A percentile compares a stretch with the other conserved stretches of the same genome.
Evolutionary conservation across 2,888 invertebrate genomes (phyloP).

Genomic region (Agonopterix alstromeriana): DNA sequence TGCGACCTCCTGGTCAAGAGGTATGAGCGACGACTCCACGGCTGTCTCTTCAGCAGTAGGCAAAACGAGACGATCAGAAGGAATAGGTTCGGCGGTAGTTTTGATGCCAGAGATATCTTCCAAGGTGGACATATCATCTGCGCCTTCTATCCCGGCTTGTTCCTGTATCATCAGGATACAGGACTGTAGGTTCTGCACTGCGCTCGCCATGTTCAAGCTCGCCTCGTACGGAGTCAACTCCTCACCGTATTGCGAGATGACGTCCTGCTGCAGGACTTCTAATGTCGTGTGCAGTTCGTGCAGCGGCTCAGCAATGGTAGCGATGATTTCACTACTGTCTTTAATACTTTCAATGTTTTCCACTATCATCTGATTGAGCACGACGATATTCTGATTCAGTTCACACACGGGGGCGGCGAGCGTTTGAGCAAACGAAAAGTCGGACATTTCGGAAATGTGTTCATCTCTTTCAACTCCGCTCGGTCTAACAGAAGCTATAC

Average conservation of each 20-base stretch:
- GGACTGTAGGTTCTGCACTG: conserved; percentile 55
- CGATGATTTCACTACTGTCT: conserved; percentile 36
- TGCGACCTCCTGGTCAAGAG: conserved; percentile 24
- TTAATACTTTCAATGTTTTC: conserved; percentile 49
- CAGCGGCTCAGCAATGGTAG: conserved; percentile 61
- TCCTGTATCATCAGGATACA: conserved; percentile 67
- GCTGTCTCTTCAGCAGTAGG: conserved; percentile 39
- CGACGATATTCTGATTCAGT: conserved; percentile 47
- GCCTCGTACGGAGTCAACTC: conserved; percentile 35
- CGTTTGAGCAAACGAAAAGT: conserved; percentile 48
- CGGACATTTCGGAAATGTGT: conserved; percentile 48
- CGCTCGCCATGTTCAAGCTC: conserved; percentile 45
- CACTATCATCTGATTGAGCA: conserved; percentile 45
- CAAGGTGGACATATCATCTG: conserved; percentile 73
- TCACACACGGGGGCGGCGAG: conserved; percentile 54
- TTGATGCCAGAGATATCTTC: conserved; percentile 77
- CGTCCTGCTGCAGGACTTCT: conserved; percentile 62
- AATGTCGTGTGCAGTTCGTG: conserved; percentile 59
- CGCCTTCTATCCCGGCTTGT: conserved; percentile 61
- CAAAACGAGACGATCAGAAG: conserved; percentile 43
- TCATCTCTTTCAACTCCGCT: conserved; percentile 29
- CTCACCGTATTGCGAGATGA: conserved; percentile 58
- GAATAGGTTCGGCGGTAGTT: conserved; percentile 69
- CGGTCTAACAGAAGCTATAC: conserved; percentile 41
- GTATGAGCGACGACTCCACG: conserved; percentile 24